These are phyloP conservation scores for Psittacula cyanocephala DNA, from an alignment of 2,113 vertebrate species.

Conservation along the genomic window DNA sequence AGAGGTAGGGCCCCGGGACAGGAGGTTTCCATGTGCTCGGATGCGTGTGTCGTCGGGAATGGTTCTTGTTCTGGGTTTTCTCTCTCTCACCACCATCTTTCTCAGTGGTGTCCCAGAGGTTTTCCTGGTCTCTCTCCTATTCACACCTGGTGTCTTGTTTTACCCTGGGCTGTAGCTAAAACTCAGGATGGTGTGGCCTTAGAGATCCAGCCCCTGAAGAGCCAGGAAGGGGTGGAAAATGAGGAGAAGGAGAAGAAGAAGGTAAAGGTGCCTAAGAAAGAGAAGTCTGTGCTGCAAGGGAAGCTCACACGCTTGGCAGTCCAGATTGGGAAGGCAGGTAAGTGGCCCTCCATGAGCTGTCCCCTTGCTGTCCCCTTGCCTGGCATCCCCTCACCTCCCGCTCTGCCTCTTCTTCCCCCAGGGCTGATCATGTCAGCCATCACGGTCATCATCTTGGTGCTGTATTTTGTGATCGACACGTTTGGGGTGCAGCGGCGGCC, in stretches of 20 bases:
- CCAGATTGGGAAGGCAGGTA: conserved; percentile 96
- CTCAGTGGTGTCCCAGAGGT: conserved; percentile 31
- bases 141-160: conserved; percentile 60
- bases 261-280: conserved; percentile 90
- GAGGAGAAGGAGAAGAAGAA: conserved; percentile 92
- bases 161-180: conserved; percentile 83
- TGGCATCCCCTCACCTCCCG: conserved; percentile 48
- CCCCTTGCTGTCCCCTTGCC: not conserved
- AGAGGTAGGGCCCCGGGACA: not conserved
- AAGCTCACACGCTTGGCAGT: conserved; percentile 93
- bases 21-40: conserved; percentile 1
- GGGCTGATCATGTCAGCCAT: conserved; percentile 94
- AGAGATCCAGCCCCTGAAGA: conserved; percentile 97
- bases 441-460: conserved; percentile 93
- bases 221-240: conserved; percentile 86
- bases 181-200: conserved; percentile 94
- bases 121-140: conserved; percentile 28
- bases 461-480: conserved; percentile 92
- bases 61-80: conserved; percentile 45
- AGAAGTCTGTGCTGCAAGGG: conserved; percentile 96
- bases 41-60: conserved; percentile 17
- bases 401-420: conserved; percentile 37
- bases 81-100: conserved; percentile 53
- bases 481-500: conserved; percentile 81
- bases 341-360: conserved; percentile 5